Evolutionary conservation across 2,888 invertebrate species (phyloP), one percentile per base, ranked within the genome.

Genomic region (Buathra laborator): DNA sequence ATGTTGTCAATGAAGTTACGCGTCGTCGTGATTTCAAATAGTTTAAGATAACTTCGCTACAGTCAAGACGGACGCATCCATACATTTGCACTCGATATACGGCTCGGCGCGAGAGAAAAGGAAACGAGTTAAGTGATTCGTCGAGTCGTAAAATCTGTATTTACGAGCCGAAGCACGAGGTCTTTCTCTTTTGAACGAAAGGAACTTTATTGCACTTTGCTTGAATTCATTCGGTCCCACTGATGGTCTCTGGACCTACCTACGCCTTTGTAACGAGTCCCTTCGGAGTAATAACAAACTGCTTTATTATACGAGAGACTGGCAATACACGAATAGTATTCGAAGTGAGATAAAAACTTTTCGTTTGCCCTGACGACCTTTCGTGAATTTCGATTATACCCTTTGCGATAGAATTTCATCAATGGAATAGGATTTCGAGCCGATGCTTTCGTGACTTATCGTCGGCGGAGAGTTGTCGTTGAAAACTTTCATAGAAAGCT

Each of bases 121-220:
- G 43, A 37, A 66, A 19, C 43, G 19, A 74, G 64, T 75, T 12
- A 48, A 64, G 75, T 75, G 75, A 75, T 64, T 75, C 46, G 75
- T 29, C n/a, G 64, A n/a, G 16, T 62, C 74, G 75, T 75, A 64
- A 75, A 75, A 75, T 75, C 48, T 62, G 29, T 75, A 75, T 75
- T 64, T 64, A 75, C 64, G 75, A 64, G 62, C 62, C 64, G 16
- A 32, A 9, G 46, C 62, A 74, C 74, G 62, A 62, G 62, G 2
- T 16, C 48, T 14, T n/a, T 10, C n/a, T 10, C 2, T 10, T 9
- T 14, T 12, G 2, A 32, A 2, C 62, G 29, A 16, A 24, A n/a
- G 29, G 32, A n/a, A 48, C 46, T 75, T 64, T 75, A 12, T 29
- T 32, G 51, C 12, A n/a, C 75, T 29, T 24, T 3, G 14, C 24